phyloP scores from a whole-genome alignment of 1,140 invertebrate genomes.

The Sitobion miscanthi region DNA sequence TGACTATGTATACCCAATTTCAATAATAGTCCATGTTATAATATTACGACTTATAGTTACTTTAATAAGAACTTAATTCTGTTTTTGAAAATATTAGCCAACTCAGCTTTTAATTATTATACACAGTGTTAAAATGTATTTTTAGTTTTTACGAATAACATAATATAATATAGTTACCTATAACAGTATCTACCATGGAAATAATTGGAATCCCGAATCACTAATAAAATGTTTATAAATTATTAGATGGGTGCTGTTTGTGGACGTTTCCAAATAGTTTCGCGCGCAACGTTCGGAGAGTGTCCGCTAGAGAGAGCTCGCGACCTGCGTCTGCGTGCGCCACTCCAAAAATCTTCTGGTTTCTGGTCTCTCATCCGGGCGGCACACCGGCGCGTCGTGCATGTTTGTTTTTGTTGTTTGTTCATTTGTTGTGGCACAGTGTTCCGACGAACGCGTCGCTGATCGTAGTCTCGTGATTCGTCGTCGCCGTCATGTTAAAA shows the following conservation, averaged over 20 bases:
- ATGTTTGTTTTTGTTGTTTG: slow-evolving; percentile 25
- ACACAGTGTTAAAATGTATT: no score
- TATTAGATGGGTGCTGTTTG: neutral
- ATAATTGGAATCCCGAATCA: neutral
- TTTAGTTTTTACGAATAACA: no score
- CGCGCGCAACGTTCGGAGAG: neutral
- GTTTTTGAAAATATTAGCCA: no score
- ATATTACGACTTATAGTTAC: no score
- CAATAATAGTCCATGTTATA: no score
- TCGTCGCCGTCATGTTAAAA: neutral
- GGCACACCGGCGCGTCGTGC: slow-evolving; percentile 33
- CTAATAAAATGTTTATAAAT: neutral
- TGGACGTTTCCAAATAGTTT: slow-evolving; percentile 16
- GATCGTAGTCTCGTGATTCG: no score
- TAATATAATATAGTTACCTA: no score
- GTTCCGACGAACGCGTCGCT: neutral
- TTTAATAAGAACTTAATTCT: no score
- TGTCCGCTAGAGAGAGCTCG: neutral
- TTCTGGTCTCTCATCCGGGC: neutral
- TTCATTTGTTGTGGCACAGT: slow-evolving; percentile 13
- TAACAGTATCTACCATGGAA: no score
- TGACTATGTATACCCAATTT: no score
- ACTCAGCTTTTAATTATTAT: no score
- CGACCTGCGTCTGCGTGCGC: neutral
- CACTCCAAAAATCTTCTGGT: neutral